Base-by-base conservation (phyloP, 2,113 vertebrate genomes). In the Nanorana parkeri region DNA sequence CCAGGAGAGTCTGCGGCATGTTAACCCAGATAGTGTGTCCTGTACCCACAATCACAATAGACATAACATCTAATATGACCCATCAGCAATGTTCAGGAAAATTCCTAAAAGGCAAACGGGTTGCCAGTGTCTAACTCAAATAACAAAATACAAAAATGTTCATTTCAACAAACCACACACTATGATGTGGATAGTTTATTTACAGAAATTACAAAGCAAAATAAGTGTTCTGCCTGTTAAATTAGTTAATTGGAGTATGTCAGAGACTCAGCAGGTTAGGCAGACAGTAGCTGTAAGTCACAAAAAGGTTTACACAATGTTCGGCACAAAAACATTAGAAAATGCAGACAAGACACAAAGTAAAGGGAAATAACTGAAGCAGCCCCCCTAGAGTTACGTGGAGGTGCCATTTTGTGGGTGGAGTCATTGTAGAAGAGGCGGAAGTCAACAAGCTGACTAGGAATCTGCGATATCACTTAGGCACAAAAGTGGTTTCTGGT, bases 281-380 rank as follows among this genome's bases (percentile, higher is more conserved):
- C 69, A 74, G n/a, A 74, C 29, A 58, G 29, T 32, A 74, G 24
- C 17, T 19, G 28, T 21, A 72, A 29, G 41, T 56, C 28, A 58
- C 71, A 60, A 58, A 74, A 47, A 11, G 32, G 19, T 21, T 58
- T 29, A n/a, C 21, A 73, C 56, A 8, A 58, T 58, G 71, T 36
- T 36, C 60, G 71, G 71, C 71, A 74, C 71, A 71, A 55, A 71
- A 23, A 61, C 20, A 54, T 71, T 19, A 51, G 26, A 58, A 74
- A 47, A 47, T 47, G 13, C 10, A 58, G 71, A 58, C 28, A 69
- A 56, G 54, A 56, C 24, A 32, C 29, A 10, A 56, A 55, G 51
- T 73, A 73, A 1, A 72, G 17, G 24, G 24, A 28, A 71, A 71
- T n/a, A 24, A 63, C 21, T 63, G 8, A 63, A 63, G 24, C 56